Evolutionary conservation across 2,888 invertebrate species (phyloP).

Genomic region (Cantharis lateralis): DNA sequence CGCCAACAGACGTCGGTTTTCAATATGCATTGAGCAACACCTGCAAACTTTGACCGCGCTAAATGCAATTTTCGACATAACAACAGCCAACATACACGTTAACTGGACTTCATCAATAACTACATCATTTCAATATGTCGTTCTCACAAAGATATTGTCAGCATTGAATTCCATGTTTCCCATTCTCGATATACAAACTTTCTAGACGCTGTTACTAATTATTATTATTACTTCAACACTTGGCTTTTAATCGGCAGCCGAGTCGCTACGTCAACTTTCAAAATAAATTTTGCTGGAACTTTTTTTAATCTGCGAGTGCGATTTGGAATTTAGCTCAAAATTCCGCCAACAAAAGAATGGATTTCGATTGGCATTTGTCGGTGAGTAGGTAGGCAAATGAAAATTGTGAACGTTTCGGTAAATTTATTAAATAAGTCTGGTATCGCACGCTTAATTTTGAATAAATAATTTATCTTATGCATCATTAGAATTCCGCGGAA

Average conservation of each 20-base stretch:
- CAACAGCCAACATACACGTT: constrained; percentile 30
- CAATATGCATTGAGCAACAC: constrained; percentile 48
- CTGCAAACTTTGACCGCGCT: constrained; percentile 48
- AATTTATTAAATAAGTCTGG: constrained; percentile 1
- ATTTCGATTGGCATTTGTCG: not conserved
- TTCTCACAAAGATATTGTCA: constrained; percentile 42
- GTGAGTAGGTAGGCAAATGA: not conserved
- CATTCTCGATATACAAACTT: constrained; percentile 4
- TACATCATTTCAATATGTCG: constrained; percentile 43
- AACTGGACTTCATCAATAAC: constrained; percentile 36
- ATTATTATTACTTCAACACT: not conserved
- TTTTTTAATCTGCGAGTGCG: not conserved
- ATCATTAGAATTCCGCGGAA: constrained; percentile 27
- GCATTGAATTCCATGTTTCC: constrained; percentile 12
- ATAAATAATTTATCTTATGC: constrained; percentile 35
- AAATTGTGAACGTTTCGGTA: not conserved
- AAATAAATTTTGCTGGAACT: not conserved
- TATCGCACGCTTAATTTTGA: constrained; percentile 22
- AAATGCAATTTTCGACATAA: constrained; percentile 30
- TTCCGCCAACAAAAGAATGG: not conserved
- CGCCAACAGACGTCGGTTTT: constrained; percentile 37
- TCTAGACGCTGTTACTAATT: constrained; percentile 3
- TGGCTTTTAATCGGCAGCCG: not conserved
- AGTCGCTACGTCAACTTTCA: not conserved
- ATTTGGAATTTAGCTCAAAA: not conserved